These are phyloP conservation scores for Chlorops oryzae DNA, from an alignment of 1,140 invertebrate genomes.

Conservation along the genomic window DNA sequence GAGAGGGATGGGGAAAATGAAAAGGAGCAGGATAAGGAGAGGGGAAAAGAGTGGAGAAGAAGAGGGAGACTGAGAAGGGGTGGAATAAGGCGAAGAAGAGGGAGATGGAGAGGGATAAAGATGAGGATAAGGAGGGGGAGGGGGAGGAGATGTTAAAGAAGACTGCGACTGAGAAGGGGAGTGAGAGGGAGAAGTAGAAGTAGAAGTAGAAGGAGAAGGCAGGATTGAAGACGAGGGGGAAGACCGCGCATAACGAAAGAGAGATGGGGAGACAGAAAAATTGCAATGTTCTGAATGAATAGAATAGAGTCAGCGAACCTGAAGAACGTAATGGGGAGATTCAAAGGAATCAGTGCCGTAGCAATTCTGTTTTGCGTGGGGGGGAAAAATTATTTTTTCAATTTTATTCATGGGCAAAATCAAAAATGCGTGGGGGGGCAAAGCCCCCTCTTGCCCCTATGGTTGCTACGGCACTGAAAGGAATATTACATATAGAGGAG, in stretches of 20 bases:
- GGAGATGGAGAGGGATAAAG: background rate
- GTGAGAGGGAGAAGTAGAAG: background rate
- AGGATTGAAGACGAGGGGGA: background rate
- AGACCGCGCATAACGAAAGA: background rate
- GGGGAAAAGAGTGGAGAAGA: background rate
- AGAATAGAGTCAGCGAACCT: background rate
- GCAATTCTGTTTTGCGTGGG: too few species aligned
- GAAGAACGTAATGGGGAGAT: background rate
- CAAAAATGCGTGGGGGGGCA: too few species aligned
- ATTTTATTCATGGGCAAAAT: too few species aligned
- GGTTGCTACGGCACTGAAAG: too few species aligned
- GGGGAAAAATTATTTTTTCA: too few species aligned
- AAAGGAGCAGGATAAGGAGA: background rate
- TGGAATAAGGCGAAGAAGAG: background rate
- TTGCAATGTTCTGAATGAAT: background rate
- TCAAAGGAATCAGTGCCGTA: too few species aligned
- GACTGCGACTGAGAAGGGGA: background rate
- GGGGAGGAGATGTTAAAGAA: background rate
- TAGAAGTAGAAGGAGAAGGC: background rate
- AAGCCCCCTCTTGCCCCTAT: too few species aligned
- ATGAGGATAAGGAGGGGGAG: background rate
- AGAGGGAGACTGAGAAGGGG: background rate
- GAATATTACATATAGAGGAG: too few species aligned
- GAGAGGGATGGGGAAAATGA: background rate
- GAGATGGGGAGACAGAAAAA: background rate